Conservation (phyloP, 2,888 invertebrate genomes). For the Drosophila barbarae region DNA sequence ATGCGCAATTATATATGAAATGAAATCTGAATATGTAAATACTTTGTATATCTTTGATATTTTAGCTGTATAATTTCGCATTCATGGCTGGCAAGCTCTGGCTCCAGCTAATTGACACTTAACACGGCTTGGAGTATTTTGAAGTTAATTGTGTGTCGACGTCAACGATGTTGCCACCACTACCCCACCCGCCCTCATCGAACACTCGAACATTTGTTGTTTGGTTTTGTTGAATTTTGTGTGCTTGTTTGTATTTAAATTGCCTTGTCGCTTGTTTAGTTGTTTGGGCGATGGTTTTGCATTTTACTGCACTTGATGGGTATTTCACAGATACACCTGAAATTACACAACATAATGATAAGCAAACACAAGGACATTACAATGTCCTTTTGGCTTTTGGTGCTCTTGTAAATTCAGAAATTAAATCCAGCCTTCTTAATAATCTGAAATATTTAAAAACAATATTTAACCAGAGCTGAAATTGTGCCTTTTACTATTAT, state of each 20-base stretch:
- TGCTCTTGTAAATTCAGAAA: background rate
- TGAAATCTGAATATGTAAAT: slow-evolving; percentile 40
- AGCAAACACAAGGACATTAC: background rate
- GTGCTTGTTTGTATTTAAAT: slow-evolving; percentile 70
- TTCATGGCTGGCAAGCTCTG: slow-evolving; percentile 58
- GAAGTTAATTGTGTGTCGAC: slow-evolving; percentile 72
- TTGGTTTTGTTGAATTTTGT: slow-evolving; percentile 46
- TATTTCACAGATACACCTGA: slow-evolving; percentile 69
- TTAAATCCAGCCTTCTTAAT: background rate
- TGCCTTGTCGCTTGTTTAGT: slow-evolving; percentile 65
- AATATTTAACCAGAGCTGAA: background rate
- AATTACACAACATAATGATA: slow-evolving; percentile 16
- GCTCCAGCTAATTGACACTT: slow-evolving; percentile 71
- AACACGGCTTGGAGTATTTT: slow-evolving; percentile 71
- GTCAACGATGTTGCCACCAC: slow-evolving; percentile 47
- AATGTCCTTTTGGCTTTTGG: background rate
- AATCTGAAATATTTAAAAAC: background rate
- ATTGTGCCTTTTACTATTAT: background rate
- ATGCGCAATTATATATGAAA: slow-evolving; percentile 44
- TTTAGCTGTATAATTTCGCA: slow-evolving; percentile 49
- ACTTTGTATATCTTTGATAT: slow-evolving; percentile 48
- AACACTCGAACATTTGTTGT: slow-evolving; percentile 27
- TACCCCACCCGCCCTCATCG: background rate
- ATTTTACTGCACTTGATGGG: slow-evolving; percentile 57
- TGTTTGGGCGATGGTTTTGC: slow-evolving; percentile 41